A percentile compares a stretch with the other conserved stretches of the same genome.
Evolutionary conservation across 1,140 invertebrate genomes (phyloP).

Genomic region (Drosophila arizonae): DNA sequence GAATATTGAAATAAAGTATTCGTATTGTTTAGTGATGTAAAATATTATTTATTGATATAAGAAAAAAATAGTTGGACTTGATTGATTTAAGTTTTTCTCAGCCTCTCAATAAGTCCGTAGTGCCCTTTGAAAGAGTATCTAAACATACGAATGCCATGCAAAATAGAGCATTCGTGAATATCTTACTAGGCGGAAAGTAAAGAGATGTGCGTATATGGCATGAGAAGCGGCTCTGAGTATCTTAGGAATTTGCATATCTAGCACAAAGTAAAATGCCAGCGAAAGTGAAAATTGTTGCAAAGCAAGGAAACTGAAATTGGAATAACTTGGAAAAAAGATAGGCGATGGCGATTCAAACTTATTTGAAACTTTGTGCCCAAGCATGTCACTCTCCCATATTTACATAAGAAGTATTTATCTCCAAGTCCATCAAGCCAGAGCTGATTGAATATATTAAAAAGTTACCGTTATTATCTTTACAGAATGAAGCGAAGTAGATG

Average conservation of each 20-base stretch:
- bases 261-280: conserved; percentile 45
- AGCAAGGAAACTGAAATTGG: conserved; percentile 45
- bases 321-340: conserved; percentile 14
- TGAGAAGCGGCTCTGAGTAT: conserved; percentile 11
- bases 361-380: conserved; percentile 24
- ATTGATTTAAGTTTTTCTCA: background rate
- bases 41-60: too few species aligned
- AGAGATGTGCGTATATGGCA: conserved; percentile 6
- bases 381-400: conserved; percentile 21
- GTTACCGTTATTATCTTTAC: too few species aligned
- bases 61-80: too few species aligned
- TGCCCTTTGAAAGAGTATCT: conserved; percentile 15
- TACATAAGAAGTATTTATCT: conserved; percentile 27
- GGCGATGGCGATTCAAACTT: conserved; percentile 10
- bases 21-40: too few species aligned
- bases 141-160: conserved; percentile 5
- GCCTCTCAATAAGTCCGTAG: background rate
- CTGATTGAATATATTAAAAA: background rate
- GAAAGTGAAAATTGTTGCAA: conserved; percentile 52
- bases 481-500: too few species aligned
- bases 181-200: background rate
- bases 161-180: conserved; percentile 15
- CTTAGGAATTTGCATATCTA: conserved; percentile 50
- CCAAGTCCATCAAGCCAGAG: conserved; percentile 10
- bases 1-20: too few species aligned